Percentiles rank a stretch among this genome's conserved stretches.
phyloP scores from a whole-genome alignment of 1,140 invertebrate genomes.

The Diprion similis region DNA sequence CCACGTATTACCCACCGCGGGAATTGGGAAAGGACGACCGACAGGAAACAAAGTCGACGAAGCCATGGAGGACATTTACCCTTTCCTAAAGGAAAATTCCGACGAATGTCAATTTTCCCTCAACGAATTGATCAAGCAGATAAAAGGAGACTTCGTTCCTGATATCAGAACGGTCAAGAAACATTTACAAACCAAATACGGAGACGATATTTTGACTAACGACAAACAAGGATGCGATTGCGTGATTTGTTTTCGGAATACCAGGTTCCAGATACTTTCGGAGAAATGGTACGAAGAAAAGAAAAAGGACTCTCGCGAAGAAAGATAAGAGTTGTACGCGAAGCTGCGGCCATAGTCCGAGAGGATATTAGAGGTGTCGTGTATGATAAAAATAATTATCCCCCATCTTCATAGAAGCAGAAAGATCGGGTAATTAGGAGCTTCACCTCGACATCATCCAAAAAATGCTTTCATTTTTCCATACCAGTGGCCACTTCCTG shows the following conservation, averaged over 20 bases:
- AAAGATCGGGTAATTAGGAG: conserved; percentile 51
- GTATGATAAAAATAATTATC: too few relatives aligned
- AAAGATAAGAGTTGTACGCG: conserved; percentile 28
- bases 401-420: conserved; percentile 53
- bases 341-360: conserved; percentile 32
- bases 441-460: conserved; percentile 39
- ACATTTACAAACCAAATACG: neutral
- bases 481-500: conserved; percentile 56
- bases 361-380: too few relatives aligned
- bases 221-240: neutral
- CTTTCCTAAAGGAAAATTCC: neutral
- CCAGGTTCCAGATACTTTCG: conserved; percentile 17
- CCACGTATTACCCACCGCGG: neutral
- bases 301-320: too few relatives aligned
- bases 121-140: neutral
- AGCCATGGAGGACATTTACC: neutral
- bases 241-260: conserved; percentile 26
- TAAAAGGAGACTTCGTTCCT: neutral
- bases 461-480: conserved; percentile 51
- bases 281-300: conserved; percentile 23
- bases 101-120: neutral
- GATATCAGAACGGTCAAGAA: neutral
- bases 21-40: neutral
- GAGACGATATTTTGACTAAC: neutral
- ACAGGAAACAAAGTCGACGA: neutral